Evolutionary conservation across 2,888 invertebrate species (phyloP).

Genomic region (Sipunculus nudus): DNA sequence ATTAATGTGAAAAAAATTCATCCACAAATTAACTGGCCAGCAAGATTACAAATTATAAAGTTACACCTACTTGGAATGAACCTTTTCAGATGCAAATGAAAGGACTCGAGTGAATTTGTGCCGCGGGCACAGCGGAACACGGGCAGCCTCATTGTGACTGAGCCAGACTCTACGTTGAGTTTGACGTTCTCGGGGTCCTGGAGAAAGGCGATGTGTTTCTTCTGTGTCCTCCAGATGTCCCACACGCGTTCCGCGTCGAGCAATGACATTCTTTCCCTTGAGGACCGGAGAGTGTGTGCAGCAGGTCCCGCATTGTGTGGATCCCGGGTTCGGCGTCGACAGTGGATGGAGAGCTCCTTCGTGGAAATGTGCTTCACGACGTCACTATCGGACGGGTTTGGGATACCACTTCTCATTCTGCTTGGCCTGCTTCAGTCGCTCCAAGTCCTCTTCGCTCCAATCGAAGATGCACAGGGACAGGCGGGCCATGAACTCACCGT

Average conservation of each 20-base stretch:
- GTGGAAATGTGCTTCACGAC: conserved; percentile 25
- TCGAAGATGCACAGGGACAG: conserved; percentile 37
- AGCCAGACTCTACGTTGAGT: conserved; percentile 35
- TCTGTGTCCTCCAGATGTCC: conserved; percentile 34
- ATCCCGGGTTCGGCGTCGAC: conserved; percentile 34
- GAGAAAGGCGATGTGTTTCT: conserved; percentile 31
- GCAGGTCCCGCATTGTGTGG: no score
- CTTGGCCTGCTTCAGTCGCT: conserved; percentile 36
- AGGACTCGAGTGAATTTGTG: conserved; percentile 42
- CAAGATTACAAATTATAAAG: no score
- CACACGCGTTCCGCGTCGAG: conserved; percentile 20
- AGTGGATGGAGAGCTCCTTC: conserved; percentile 35
- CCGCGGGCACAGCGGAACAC: conserved; percentile 44
- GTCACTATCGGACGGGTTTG: conserved; percentile 17
- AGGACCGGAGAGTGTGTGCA: conserved; percentile 23
- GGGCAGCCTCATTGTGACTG: conserved; percentile 32
- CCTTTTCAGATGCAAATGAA: conserved; percentile 39
- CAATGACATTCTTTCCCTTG: conserved; percentile 30
- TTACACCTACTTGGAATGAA: conserved; percentile 45
- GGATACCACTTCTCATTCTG: conserved; percentile 29
- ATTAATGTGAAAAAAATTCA: no score
- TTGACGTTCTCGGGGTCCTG: conserved; percentile 30
- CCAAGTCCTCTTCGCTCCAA: conserved; percentile 34
- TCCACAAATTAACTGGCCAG: no score
- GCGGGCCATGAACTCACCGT: conserved; percentile 35